phyloP scores from a whole-genome alignment of 2,888 invertebrate species.

The Operophtera brumata region DNA sequence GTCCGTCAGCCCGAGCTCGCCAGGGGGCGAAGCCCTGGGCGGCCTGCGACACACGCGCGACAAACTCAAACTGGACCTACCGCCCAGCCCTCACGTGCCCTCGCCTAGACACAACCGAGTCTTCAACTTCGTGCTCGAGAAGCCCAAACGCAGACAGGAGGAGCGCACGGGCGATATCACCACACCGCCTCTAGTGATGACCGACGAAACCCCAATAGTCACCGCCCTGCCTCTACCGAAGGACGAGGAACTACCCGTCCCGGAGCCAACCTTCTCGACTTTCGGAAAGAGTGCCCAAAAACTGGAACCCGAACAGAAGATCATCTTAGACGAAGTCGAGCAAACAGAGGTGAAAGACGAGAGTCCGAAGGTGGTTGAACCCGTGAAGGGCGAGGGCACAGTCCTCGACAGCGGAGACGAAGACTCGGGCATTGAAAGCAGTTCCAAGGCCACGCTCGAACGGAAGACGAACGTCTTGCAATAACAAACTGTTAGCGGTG shows the following conservation, averaged over 20 bases:
- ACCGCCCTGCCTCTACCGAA: constrained; percentile 48
- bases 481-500: not conserved
- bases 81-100: constrained; percentile 77
- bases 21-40: constrained; percentile 78
- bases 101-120: constrained; percentile 67
- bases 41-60: constrained; percentile 87
- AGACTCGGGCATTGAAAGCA: constrained; percentile 84
- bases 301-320: constrained; percentile 54
- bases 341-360: constrained; percentile 47
- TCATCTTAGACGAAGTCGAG: constrained; percentile 51
- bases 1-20: constrained; percentile 70
- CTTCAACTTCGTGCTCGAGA: constrained; percentile 70
- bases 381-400: constrained; percentile 80
- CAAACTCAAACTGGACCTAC: constrained; percentile 85
- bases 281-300: constrained; percentile 76
- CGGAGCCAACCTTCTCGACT: constrained; percentile 80
- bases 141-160: constrained; percentile 54
- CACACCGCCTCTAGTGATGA: constrained; percentile 67
- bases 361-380: constrained; percentile 54
- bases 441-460: constrained; percentile 80
- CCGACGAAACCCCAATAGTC: constrained; percentile 70
- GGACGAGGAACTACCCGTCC: constrained; percentile 53
- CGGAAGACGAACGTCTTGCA: constrained; percentile 66
- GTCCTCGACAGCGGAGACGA: constrained; percentile 83
- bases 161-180: constrained; percentile 33